phyloP scores from a whole-genome alignment of 2,888 invertebrate species.

The Melangyna quadrimaculata region DNA sequence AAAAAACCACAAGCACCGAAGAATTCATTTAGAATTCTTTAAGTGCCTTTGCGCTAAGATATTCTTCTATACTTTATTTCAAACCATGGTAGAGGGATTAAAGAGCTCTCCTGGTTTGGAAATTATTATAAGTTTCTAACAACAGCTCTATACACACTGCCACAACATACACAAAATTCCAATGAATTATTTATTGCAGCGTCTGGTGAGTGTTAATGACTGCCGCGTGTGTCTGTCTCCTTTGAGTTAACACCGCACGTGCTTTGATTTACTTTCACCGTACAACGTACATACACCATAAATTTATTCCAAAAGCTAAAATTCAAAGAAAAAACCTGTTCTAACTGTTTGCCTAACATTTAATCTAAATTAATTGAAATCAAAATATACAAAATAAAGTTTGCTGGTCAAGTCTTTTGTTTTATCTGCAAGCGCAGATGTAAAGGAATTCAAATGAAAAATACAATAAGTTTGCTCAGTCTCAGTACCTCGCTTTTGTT shows the following conservation, averaged over 20 bases:
- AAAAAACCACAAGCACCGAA: background rate
- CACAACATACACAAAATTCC: conserved; percentile 35
- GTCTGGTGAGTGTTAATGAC: conserved; percentile 65
- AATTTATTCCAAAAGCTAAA: background rate
- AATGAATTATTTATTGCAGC: conserved; percentile 65
- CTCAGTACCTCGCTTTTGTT: background rate
- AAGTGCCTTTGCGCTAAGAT: conserved; percentile 21
- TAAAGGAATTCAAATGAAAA: background rate
- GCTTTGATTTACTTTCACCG: conserved; percentile 72
- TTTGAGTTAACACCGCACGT: conserved; percentile 68
- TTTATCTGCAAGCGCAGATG: background rate
- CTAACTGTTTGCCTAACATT: conserved; percentile 47
- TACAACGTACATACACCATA: conserved; percentile 39
- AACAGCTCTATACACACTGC: background rate
- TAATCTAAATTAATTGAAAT: conserved; percentile 58
- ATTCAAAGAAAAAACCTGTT: conserved; percentile 46
- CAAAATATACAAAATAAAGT: background rate
- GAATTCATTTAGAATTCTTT: conserved; percentile 43
- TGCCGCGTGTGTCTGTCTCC: conserved; percentile 56
- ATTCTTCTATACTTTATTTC: conserved; percentile 36
- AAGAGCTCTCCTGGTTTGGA: background rate
- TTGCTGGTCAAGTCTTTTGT: conserved; percentile 19
- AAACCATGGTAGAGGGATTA: conserved; percentile 5
- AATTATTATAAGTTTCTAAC: conserved; percentile 37
- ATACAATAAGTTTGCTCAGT: background rate